Percentiles rank a stretch among this genome's conserved stretches.
These are phyloP conservation scores for Acestrorhynchus altus DNA, from an alignment of 2,797 vertebrate genomes.

Conservation along the genomic window DNA sequence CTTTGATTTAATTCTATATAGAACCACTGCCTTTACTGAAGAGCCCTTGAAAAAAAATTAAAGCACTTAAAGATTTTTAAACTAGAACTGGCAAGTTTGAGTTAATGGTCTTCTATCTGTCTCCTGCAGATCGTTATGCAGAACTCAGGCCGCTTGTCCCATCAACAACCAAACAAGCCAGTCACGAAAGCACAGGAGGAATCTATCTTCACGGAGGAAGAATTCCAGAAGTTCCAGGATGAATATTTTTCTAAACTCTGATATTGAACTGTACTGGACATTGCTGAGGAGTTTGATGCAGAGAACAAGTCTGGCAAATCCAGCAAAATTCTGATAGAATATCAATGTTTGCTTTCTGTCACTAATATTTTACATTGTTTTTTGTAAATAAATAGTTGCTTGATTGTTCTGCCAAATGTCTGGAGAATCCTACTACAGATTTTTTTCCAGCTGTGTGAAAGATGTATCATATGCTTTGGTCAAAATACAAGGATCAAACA, in stretches of 20 bases:
- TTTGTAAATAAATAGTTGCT: constrained; percentile 11
- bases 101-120: not conserved
- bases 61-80: too few species aligned
- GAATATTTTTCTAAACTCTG: constrained; percentile 72
- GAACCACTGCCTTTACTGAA: too few species aligned
- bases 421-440: not conserved
- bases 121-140: constrained; percentile 70
- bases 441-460: not conserved
- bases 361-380: not conserved
- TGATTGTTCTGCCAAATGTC: not conserved
- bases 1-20: too few species aligned
- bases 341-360: not conserved
- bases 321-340: not conserved
- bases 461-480: too few species aligned
- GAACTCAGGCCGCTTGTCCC: constrained; percentile 69
- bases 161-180: constrained; percentile 48
- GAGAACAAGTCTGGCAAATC: constrained; percentile 22
- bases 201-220: constrained; percentile 77
- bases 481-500: too few species aligned
- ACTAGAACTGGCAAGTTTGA: not conserved
- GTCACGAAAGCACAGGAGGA: constrained; percentile 51
- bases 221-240: constrained; percentile 81
- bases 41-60: too few species aligned
- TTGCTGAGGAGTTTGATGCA: constrained; percentile 59
- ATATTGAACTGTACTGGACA: constrained; percentile 50